A percentile compares a stretch with the other conserved stretches of the same genome.
These are phyloP conservation scores for Alloscopus bannaensis DNA, from an alignment of 2,888 invertebrate species.

Conservation along the genomic window DNA sequence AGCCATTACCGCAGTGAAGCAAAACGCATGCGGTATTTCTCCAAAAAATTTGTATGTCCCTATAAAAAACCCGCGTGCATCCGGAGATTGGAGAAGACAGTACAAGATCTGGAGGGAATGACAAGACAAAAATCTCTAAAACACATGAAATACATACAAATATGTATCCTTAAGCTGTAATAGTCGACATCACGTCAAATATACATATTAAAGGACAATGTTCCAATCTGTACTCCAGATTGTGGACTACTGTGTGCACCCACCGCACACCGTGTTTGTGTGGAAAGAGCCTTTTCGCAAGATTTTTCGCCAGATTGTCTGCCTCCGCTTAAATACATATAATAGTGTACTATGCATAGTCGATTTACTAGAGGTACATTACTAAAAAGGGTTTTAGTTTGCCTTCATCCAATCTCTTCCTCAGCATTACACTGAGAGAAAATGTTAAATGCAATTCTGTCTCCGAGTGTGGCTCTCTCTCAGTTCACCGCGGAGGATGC, in stretches of 20 bases:
- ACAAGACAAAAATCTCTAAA: too few relatives aligned
- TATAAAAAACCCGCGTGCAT: too few relatives aligned
- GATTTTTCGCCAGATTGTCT: constrained; percentile 48
- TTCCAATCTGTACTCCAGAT: too few relatives aligned
- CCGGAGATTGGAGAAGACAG: too few relatives aligned
- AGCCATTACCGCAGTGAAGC: constrained; percentile 47
- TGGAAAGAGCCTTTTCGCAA: constrained; percentile 16
- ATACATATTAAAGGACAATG: too few relatives aligned
- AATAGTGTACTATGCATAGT: not conserved
- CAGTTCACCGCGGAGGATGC: constrained; percentile 47
- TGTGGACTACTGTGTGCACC: too few relatives aligned
- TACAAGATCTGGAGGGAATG: too few relatives aligned
- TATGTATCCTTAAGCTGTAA: too few relatives aligned
- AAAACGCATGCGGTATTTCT: constrained; percentile 29
- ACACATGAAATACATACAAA: too few relatives aligned
- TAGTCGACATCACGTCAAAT: too few relatives aligned
- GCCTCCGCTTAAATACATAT: not conserved
- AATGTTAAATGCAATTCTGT: not conserved
- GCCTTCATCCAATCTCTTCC: constrained; percentile 52
- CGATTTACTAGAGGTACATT: not conserved
- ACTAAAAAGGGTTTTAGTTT: constrained; percentile 1
- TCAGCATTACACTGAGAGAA: not conserved
- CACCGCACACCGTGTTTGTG: too few relatives aligned
- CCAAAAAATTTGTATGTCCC: too few relatives aligned
- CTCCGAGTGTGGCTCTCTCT: not conserved